phyloP scores from a whole-genome alignment of 2,797 vertebrate genomes.

The Pampus argenteus region DNA sequence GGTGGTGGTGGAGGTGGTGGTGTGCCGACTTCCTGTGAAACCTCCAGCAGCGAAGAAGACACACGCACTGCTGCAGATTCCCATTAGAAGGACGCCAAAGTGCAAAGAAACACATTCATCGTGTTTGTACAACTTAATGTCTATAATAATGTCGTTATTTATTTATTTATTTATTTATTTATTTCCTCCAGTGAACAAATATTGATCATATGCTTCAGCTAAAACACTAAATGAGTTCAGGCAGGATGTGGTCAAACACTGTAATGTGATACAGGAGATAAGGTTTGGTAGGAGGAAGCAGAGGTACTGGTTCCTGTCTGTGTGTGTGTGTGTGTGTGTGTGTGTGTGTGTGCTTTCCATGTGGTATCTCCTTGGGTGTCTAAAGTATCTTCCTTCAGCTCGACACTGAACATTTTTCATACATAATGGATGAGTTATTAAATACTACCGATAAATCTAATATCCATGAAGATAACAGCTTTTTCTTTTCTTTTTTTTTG shows the following conservation, averaged over 20 bases:
- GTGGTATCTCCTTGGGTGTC: conserved; percentile 1
- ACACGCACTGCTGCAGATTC: conserved; percentile 8
- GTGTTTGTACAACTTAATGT: too few species aligned
- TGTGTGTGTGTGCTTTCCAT: conserved; percentile 8
- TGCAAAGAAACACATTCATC: conserved; percentile 18
- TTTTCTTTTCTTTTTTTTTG: too few species aligned
- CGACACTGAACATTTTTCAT: conserved; percentile 1
- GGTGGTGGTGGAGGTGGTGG: not conserved
- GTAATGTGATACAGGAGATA: conserved; percentile 60
- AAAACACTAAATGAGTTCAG: conserved; percentile 9
- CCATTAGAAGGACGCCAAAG: conserved; percentile 38
- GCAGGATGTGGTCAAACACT: conserved; percentile 51
- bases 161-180: too few species aligned
- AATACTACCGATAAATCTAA: conserved; percentile 21
- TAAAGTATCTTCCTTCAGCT: conserved; percentile 4
- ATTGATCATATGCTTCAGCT: conserved; percentile 22
- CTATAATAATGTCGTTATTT: too few species aligned
- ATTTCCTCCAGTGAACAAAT: conserved; percentile 7
- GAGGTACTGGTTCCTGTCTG: conserved; percentile 27
- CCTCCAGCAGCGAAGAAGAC: conserved; percentile 35
- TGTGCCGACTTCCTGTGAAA: conserved; percentile 34
- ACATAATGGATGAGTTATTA: conserved; percentile 12
- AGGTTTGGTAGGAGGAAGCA: conserved; percentile 36
- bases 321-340: conserved; percentile 14
- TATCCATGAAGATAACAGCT: conserved; percentile 31